A percentile compares a stretch with the other conserved stretches of the same genome.
Evolutionary conservation across 2,113 vertebrate genomes (phyloP).

Genomic region (Megaleporinus macrocephalus): DNA sequence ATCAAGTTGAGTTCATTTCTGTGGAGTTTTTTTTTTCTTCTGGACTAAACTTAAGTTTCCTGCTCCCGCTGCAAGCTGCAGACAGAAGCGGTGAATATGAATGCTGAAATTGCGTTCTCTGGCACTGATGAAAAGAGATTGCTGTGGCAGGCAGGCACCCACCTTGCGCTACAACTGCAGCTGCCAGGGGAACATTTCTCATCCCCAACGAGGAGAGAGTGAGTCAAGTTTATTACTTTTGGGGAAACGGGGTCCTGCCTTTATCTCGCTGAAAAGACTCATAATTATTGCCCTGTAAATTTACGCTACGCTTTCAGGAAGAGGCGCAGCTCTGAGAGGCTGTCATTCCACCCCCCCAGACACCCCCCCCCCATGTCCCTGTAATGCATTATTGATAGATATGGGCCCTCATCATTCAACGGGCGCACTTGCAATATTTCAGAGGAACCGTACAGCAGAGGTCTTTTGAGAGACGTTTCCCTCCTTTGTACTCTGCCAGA

Average conservation of each 20-base stretch:
- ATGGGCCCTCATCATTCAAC: constrained; percentile 50
- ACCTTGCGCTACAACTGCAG: constrained; percentile 38
- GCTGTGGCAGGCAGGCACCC: constrained; percentile 44
- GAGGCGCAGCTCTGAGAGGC: constrained; percentile 17
- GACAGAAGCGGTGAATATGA: constrained; percentile 34
- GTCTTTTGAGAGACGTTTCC: constrained; percentile 51
- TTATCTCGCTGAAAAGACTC: constrained; percentile 54
- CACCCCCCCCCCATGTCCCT: constrained; percentile 2
- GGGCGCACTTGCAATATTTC: constrained; percentile 43
- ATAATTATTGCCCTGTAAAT: constrained; percentile 56
- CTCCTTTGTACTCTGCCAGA: constrained; percentile 39
- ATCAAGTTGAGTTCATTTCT: not conserved
- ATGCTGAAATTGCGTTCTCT: constrained; percentile 38
- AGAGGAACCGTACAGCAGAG: constrained; percentile 42
- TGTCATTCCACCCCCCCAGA: constrained; percentile 7
- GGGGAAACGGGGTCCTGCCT: constrained; percentile 51
- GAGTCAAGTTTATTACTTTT: constrained; percentile 58
- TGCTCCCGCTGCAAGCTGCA: constrained; percentile 8
- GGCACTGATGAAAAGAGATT: constrained; percentile 39
- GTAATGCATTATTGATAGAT: constrained; percentile 57
- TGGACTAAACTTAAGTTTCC: constrained; percentile 18
- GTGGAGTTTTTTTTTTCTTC: constrained; percentile 2
- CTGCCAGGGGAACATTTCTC: constrained; percentile 52
- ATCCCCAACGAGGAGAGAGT: constrained; percentile 46
- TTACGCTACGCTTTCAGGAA: constrained; percentile 42